Evolutionary conservation across 2,797 vertebrate genomes (phyloP), one percentile per base, ranked within the genome.

Genomic region (Scolopax rusticola): DNA sequence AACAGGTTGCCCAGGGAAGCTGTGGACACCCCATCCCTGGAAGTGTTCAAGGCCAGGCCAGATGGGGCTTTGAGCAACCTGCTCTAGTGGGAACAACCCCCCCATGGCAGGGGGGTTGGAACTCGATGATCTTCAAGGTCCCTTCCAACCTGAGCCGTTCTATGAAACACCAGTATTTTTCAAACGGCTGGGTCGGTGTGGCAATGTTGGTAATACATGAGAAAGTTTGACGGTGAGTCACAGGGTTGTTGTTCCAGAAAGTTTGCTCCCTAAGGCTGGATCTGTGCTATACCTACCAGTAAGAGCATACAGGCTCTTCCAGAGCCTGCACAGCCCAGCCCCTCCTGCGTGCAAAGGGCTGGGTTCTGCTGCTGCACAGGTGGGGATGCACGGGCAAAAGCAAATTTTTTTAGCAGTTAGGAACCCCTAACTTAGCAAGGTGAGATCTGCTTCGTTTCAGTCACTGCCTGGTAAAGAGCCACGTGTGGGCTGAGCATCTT

Each of bases 381-480:
- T 23, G 25, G 38, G 28, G 32, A 18, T 56, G 57, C 48, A 24
- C 0, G 1, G 11, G 19, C 27, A 68, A 45, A 63, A 50, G 32
- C 47, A 15, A 54, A 21, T 0, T 18, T 36, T 36, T 36, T 36
- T 36, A 36, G 36, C 8, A 36, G 36, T 36, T 8, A 28, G 60
- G 71, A 85, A 14, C 38, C 30, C 19, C 32, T 43, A 18, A 30
- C 7, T 59, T 56, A 56, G 27, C 59, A 75, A 40, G 47, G 17
- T 13, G 20, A 12, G 50, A 5, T 2, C 1, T 4, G 6, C 60
- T 75, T 71, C 3, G 4, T 19, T 75, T 45, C 73, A 24, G 1
- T 67, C 0, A 0, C n/a, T 45, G 65, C 15, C 57, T 59, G 2
- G 1, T 79, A 15, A 57, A 90, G n/a, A 41, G n/a, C 25, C 10